phyloP scores from a whole-genome alignment of 1,140 invertebrate genomes.

The Harlomillsia oculata region DNA sequence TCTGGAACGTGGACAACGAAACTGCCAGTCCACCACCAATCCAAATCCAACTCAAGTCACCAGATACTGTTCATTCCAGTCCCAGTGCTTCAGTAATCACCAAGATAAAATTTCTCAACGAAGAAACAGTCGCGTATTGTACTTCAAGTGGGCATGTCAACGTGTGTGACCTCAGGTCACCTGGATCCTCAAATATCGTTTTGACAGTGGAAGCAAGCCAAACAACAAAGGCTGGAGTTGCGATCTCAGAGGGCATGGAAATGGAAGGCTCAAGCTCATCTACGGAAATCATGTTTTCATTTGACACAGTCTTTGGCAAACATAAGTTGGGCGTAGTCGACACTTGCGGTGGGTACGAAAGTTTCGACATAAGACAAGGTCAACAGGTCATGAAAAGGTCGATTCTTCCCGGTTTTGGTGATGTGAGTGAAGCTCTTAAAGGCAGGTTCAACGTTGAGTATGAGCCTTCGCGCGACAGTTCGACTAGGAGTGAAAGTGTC shows the following conservation, averaged over 20 bases:
- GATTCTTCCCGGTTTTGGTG: constrained; percentile 10
- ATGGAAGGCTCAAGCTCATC: background rate
- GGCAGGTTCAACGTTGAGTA: constrained; percentile 31
- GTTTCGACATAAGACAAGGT: constrained; percentile 15
- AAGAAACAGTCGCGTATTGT: constrained; percentile 15
- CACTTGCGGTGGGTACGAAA: constrained; percentile 29
- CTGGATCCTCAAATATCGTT: background rate
- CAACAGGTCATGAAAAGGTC: background rate
- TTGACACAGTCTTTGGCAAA: constrained; percentile 14
- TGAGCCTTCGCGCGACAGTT: constrained; percentile 1
- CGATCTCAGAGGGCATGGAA: background rate
- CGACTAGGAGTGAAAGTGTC: background rate
- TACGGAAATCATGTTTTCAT: constrained; percentile 9
- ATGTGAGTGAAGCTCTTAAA: constrained; percentile 1
- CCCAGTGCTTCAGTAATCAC: background rate
- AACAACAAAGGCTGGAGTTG: background rate
- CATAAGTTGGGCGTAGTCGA: constrained; percentile 22
- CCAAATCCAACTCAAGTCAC: background rate
- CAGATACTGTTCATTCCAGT: background rate
- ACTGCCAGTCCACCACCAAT: background rate
- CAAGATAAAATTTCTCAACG: constrained; percentile 26
- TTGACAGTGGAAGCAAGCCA: background rate
- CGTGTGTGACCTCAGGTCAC: constrained; percentile 5
- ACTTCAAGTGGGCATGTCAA: constrained; percentile 15
- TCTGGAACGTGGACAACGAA: too few relatives aligned